Evolutionary conservation across 92 coral and sea anemone species (phyloP), one percentile per base, ranked within the genome.

Genomic region (Heliopora coerulea): DNA sequence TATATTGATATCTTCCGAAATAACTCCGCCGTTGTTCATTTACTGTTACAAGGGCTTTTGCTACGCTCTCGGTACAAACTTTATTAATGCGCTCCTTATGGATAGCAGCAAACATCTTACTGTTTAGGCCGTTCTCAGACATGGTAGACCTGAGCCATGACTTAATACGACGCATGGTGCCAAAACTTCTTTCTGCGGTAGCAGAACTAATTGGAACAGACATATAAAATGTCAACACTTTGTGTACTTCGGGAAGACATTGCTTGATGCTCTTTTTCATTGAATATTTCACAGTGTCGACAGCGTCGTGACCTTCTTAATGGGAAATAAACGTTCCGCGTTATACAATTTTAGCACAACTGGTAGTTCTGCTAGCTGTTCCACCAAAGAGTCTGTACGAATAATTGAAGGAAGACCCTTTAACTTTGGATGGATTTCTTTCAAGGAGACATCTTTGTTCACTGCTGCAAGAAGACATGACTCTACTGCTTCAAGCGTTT

Each of bases 261-360:
- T 69, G 60, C 40, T 69, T 69, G 40, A 25, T 49, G 27, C 76
- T 69, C 29, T 69, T 62, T 35, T 69, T 50, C n/a, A 62, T 32
- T 13, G 62, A 69, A 35, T 25, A 69, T 46, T 30, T 69, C 76
- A 69, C 62, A 50, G 28, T 21, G 62, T 49, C 62, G 62, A 50
- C 29, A 69, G 46, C 31, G 49, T 69, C 46, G 76, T 69, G 29
- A 69, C 76, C 52, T 69, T 69, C 46, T n/a, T 50, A n/a, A 67
- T 42, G 25, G 74, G 41, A 48, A 67, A 3, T 44, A 21, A 37
- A 19, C 34, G 48, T 67, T 67, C 74, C 35, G 15, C 48, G 58
- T 67, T 67, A 21, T 20, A 27, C 1, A 67, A 21, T 23, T 67
- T 67, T 9, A 67, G 44, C 25, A 44, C 19, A 17, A 67, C 74